Base-by-base conservation (phyloP, 2,888 invertebrate genomes). In the Lordiphosa andalusiaca region DNA sequence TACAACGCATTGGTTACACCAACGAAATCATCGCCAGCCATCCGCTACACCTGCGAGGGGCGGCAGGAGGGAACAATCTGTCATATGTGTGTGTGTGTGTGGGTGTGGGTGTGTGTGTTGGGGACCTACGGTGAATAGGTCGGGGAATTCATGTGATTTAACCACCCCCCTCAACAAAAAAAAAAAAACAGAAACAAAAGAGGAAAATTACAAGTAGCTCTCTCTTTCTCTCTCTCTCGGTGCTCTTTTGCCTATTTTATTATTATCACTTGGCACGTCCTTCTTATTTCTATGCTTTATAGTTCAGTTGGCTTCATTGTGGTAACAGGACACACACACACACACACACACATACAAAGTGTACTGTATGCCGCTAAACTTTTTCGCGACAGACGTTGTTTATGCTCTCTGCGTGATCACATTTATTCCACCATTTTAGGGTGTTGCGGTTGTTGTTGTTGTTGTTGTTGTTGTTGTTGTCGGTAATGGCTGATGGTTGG, bases 381-480 rank as follows among this genome's bases (percentile, higher is more conserved):
- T 68, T 58, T 61, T 61, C 68, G 58, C 69, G 66, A 9, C 61
- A 58, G 44, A 53, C 68, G 49, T 69, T 81, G 77, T 76, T 83
- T 76, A 78, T 78, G 81, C 71, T 60, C 63, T 55, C 57, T 78
- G 63, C 84, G 77, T 78, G 77, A 78, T 84, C 81, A 64, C 81
- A 83, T 84, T 84, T 78, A 64, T 51, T 44, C 30, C 30, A 7
- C 30, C 30, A 30, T 30, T 9, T 7, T 9, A 30, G 7, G 30
- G 1, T 9, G 9, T 30, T 30, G 25, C 6, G 25, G 6, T 25
- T 25, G 25, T 25, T 25, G 25, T 25, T 25, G 25, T 23, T 23
- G 25, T 25, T 25, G 25, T 25, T 25, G 25, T 23, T 23, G 23
- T 23, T 23, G 23, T 16, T 19, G 19, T 19, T 19, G 19, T 9